These are phyloP conservation scores for Leptoteleia sp. DNA, from an alignment of 1,140 invertebrate species.

Conservation along the genomic window DNA sequence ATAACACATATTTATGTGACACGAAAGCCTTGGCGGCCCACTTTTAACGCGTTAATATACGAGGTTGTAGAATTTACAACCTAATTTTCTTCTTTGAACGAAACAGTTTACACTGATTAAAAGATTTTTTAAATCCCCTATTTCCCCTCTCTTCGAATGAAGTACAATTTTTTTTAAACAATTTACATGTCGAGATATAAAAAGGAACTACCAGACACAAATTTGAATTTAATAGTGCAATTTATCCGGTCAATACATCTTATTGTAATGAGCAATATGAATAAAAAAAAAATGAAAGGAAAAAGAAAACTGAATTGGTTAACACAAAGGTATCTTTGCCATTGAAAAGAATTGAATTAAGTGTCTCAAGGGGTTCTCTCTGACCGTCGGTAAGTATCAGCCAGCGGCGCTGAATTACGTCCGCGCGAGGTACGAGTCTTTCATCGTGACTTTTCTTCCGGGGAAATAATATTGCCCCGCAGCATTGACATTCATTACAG, in stretches of 20 bases:
- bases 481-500: slow-evolving; percentile 14
- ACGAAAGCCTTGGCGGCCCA: no score
- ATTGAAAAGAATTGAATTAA: slow-evolving; percentile 34
- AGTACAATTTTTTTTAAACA: no score
- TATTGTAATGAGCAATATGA: slow-evolving; percentile 13
- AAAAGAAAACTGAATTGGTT: slow-evolving; percentile 19
- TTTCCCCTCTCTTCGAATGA: no score
- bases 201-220: slow-evolving; percentile 4
- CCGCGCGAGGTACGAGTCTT: slow-evolving; percentile 12
- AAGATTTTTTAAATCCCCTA: no score
- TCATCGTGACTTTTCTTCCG: slow-evolving; percentile 10
- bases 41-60: no score
- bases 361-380: slow-evolving; percentile 24
- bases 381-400: no score
- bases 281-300: no score
- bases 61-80: no score
- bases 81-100: no score
- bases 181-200: no score
- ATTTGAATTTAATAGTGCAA: slow-evolving; percentile 14
- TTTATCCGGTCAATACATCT: neutral
- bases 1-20: no score
- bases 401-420: slow-evolving; percentile 16
- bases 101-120: no score
- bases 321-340: slow-evolving; percentile 16
- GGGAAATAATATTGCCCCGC: slow-evolving; percentile 11